A percentile compares a stretch with the other conserved stretches of the same genome.
Evolutionary conservation across 2,888 invertebrate genomes (phyloP).

Genomic region (Fragum sueziense): DNA sequence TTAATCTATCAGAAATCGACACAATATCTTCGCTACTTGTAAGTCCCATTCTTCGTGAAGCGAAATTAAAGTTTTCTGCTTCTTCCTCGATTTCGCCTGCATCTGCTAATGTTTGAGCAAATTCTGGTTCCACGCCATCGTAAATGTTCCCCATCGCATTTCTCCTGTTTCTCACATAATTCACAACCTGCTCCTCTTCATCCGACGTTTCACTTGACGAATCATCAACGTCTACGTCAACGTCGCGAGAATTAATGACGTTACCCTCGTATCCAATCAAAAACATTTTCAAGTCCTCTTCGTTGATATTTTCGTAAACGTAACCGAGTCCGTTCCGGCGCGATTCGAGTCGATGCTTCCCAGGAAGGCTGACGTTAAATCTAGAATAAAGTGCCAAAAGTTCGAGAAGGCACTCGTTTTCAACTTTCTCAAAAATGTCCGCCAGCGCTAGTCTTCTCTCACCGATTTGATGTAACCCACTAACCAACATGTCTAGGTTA

Average conservation of each 20-base stretch:
- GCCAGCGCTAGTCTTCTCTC: conserved; percentile 39
- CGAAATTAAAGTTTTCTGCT: not conserved
- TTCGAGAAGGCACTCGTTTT: conserved; percentile 4
- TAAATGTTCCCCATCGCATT: conserved; percentile 43
- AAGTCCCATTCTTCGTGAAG: conserved; percentile 11
- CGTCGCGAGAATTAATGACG: not conserved
- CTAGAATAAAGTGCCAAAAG: conserved; percentile 23
- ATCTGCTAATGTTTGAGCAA: not conserved
- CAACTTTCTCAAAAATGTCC: conserved; percentile 43
- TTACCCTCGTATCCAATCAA: not conserved
- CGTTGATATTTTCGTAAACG: conserved; percentile 40
- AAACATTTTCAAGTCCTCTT: conserved; percentile 10
- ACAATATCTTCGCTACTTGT: not conserved
- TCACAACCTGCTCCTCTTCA: not conserved
- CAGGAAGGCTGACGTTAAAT: not conserved
- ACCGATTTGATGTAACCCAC: not conserved
- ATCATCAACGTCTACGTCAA: not conserved
- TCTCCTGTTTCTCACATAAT: conserved; percentile 16
- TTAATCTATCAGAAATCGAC: not conserved
- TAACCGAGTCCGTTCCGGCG: conserved; percentile 40
- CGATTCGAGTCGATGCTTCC: not conserved
- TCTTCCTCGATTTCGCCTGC: conserved; percentile 19
- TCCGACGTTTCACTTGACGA: conserved; percentile 6
- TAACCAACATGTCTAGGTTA: not conserved
- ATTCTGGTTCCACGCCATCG: conserved; percentile 24